phyloP scores from a whole-genome alignment of 2,888 invertebrate genomes.

The Molanna angustata region DNA sequence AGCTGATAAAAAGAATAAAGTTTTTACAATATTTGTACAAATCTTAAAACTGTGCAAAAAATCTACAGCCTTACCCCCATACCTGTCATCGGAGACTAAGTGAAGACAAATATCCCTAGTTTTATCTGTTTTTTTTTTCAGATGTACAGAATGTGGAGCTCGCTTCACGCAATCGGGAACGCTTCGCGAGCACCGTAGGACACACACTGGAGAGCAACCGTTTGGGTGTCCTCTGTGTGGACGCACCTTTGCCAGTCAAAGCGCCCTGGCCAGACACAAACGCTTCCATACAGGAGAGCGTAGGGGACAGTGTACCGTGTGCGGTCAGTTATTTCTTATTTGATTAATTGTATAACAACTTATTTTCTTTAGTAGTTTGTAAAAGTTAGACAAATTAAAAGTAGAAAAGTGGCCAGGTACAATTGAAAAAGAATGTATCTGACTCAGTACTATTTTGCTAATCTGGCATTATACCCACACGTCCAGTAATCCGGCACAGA shows the following conservation, averaged over 20 bases:
- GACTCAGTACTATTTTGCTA: neutral
- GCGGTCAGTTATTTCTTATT: slow-evolving; percentile 17
- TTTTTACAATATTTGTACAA: too few species aligned
- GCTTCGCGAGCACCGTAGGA: slow-evolving; percentile 20
- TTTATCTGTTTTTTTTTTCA: slow-evolving; percentile 9
- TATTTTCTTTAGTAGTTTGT: neutral
- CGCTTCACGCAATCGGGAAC: slow-evolving; percentile 25
- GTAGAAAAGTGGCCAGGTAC: too few species aligned
- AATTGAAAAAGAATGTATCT: too few species aligned
- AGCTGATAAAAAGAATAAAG: too few species aligned
- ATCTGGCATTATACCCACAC: too few species aligned
- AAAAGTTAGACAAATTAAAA: neutral
- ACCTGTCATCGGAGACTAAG: too few species aligned
- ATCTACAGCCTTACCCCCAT: too few species aligned
- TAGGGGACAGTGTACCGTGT: slow-evolving; percentile 25
- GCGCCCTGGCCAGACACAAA: slow-evolving; percentile 27
- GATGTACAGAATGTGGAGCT: slow-evolving; percentile 26
- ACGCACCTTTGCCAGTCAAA: slow-evolving; percentile 22
- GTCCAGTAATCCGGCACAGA: too few species aligned
- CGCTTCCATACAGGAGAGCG: slow-evolving; percentile 23
- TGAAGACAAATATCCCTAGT: too few species aligned
- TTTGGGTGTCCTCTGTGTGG: slow-evolving; percentile 27
- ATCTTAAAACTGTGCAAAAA: too few species aligned
- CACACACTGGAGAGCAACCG: slow-evolving; percentile 28
- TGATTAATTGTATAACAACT: neutral